phyloP scores from a whole-genome alignment of 2,113 vertebrate genomes.

The Turdus rufiventris region DNA sequence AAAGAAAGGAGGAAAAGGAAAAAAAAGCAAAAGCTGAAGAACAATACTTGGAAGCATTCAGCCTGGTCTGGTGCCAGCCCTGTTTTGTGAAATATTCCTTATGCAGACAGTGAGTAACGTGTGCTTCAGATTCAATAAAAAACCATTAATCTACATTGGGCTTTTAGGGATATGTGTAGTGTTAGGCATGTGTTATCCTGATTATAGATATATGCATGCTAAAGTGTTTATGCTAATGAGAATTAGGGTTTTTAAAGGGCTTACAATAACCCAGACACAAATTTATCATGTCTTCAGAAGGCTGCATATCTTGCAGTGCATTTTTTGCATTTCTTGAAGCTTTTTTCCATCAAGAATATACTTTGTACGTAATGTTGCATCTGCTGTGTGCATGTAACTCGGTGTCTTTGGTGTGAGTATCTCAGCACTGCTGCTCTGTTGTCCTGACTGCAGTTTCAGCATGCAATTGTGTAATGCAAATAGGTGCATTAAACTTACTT shows the following conservation, averaged over 20 bases:
- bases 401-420: not conserved
- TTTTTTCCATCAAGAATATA: not conserved
- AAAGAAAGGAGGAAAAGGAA: no score
- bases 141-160: not conserved
- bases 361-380: not conserved
- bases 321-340: not conserved
- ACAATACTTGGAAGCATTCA: not conserved
- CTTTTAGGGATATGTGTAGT: not conserved
- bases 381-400: not conserved
- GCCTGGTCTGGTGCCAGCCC: not conserved
- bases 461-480: not conserved
- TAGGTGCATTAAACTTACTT: not conserved
- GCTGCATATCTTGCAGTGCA: not conserved
- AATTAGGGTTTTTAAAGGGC: not conserved
- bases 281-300: not conserved
- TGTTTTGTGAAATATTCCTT: not conserved
- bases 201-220: not conserved
- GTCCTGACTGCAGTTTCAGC: not conserved
- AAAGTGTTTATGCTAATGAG: constrained; percentile 5
- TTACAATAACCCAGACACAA: constrained; percentile 1
- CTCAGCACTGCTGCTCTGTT: not conserved
- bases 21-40: not conserved
- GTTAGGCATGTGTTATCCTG: not conserved
- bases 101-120: not conserved
- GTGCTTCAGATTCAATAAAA: not conserved